Base-by-base conservation (phyloP, 35 echinoderm and acorn worm species). In the Diadema setosum region DNA sequence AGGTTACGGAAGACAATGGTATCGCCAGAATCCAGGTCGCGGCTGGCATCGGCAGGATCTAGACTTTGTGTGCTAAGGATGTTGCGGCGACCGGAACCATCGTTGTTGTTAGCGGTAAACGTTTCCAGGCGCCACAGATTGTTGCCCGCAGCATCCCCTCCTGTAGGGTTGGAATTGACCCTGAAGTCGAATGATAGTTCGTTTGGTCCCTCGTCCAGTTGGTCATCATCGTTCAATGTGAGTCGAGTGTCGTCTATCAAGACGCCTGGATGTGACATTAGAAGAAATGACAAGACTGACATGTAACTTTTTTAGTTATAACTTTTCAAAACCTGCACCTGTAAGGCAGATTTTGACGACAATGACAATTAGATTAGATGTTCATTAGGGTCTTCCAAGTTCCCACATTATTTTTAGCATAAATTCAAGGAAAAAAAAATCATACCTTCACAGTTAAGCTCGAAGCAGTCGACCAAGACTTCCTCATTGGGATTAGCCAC, bases 71-170 rank as follows among this genome's bases (percentile, higher is more conserved):
- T 36, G 17, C 46, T 42, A 0, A 97, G 82, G 27, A 86, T 50
- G 37, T 86, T 42, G 60, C 63, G 70, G 11, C 44, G 81, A 18
- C 82, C 90, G 6, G 5, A 15, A 4, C 94, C 94, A 42, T 85
- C 46, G 27, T 80, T 57, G 55, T 80, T 46, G 56, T 58, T 70
- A 32, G 91, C 70, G 24, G 88, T 44, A 48, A 89, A 93, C 14
- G 85, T 86, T 29, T 93, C 83, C 43, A 97, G 44, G 49, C 84
- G 75, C 94, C 94, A 97, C 8, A 97, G 70, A 55, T 93, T 88
- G 26, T 81, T 50, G 25, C 94, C 94, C 34, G 26, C 56, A 4
- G 87, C 78, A 32, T 89, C 90, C 43, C 56, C 86, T 36, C 94
- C 87, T 34, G 35, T 75, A 27, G 90, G 65, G 46, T 89, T 90